Evolutionary conservation across 2,888 invertebrate species (phyloP).

Genomic region (Drosophila formosana): DNA sequence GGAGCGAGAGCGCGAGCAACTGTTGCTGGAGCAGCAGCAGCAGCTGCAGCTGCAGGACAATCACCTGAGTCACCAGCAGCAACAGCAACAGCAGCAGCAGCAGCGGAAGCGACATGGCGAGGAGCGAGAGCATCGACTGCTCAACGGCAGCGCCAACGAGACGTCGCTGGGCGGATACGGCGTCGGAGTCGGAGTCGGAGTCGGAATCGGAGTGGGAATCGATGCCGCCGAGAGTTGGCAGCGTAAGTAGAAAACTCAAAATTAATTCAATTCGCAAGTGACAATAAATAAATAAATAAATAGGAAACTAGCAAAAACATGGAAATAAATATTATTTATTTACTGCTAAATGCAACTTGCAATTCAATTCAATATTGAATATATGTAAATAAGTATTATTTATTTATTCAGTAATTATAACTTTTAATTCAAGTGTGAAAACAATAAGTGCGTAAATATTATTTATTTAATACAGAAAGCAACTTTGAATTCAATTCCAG

Average conservation of each 20-base stretch:
- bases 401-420: too few species aligned
- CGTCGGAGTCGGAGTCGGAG: neutral
- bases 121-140: slow-evolving; percentile 91
- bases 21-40: slow-evolving; percentile 55
- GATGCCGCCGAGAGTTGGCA: slow-evolving; percentile 91
- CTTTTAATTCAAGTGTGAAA: too few species aligned
- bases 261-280: too few species aligned
- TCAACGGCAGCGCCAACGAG: slow-evolving; percentile 54
- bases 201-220: neutral
- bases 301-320: too few species aligned
- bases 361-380: too few species aligned
- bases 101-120: slow-evolving; percentile 56
- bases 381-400: too few species aligned
- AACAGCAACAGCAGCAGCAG: slow-evolving; percentile 42
- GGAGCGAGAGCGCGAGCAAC: slow-evolving; percentile 44
- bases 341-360: too few species aligned
- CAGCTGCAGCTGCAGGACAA: slow-evolving; percentile 58
- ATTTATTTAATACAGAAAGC: too few species aligned
- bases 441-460: too few species aligned
- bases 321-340: too few species aligned
- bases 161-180: slow-evolving; percentile 35
- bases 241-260: slow-evolving; percentile 85
- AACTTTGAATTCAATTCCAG: too few species aligned
- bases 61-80: slow-evolving; percentile 48
- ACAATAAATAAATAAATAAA: too few species aligned